Evolutionary conservation across 2,888 invertebrate species (phyloP).

Genomic region (Ethmia dodecea): DNA sequence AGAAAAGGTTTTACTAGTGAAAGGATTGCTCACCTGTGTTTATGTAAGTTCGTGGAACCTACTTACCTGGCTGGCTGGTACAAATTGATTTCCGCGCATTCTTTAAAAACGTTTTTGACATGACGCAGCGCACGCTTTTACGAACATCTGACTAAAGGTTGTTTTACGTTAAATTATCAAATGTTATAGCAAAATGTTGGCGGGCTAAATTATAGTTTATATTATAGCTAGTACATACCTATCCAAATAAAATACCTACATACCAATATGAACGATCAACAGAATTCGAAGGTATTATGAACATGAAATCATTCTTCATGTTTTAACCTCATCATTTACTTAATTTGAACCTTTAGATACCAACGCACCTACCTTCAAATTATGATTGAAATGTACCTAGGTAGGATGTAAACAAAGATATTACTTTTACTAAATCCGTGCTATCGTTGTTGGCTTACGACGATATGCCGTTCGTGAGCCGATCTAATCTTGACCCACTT

Average conservation of each 20-base stretch:
- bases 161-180: neutral
- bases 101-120: neutral
- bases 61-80: slow-evolving; percentile 11
- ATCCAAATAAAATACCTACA: no score
- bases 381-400: no score
- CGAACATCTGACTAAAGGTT: neutral
- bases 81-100: slow-evolving; percentile 20
- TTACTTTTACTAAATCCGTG: slow-evolving; percentile 12
- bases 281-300: no score
- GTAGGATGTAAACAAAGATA: no score
- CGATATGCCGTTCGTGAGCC: slow-evolving; percentile 19
- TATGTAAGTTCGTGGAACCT: slow-evolving; percentile 53
- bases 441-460: neutral
- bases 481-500: slow-evolving; percentile 36
- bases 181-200: no score
- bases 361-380: no score
- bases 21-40: slow-evolving; percentile 38
- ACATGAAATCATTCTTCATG: no score
- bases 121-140: neutral
- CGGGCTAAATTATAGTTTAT: no score
- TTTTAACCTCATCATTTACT: no score
- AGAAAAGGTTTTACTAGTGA: slow-evolving; percentile 36
- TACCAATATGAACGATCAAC: no score
- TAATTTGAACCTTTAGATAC: no score
- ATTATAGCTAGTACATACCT: no score